Evolutionary conservation across 2,888 invertebrate species (phyloP), one percentile per base, ranked within the genome.

Genomic region (Caenorhabditis becei): DNA sequence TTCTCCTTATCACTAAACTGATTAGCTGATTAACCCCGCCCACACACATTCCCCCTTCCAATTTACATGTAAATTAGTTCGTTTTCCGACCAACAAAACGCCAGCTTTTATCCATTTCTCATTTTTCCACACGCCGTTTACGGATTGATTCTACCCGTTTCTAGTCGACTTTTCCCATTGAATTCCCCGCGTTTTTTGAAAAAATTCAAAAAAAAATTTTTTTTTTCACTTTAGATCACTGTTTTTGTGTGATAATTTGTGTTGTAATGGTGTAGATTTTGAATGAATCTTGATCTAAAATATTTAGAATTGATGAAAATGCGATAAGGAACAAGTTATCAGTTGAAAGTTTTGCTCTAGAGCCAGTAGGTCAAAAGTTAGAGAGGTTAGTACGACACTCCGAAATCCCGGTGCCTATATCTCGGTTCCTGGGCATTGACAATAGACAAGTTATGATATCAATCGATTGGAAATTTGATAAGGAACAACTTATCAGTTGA

Each of bases 141-240:
- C 47, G 47, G 47, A 47, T 47, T 7, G 14, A 10, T 18, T 47
- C 18, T 41, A 44, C 61, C 41, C 37, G 24, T 44, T 37, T 44
- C 61, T 41, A 47, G 61, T 61, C 47, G 7, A 18, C 47, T 14
- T 1, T 20, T 35, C 23, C n/a, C 35, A 35, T 24, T 11, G 37
- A 10, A 28, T 18, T 23, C 11, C 49, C 49, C 49, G 16, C 20
- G 11, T 23, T 20, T 20, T n/a, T 49, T 20, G 10, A 26, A 4
- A 10, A 5, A 14, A 16, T 56, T 10, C 32, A 32, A 4, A 32
- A 10, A 4, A 4, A n/a, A n/a, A 4, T 4, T 32, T 32, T 10
- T 32, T 41, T 14, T 41, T 2, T 41, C 58, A 41, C 58, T 41
- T 41, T 37, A 58, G 58, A 58, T 28, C 26, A 24, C 26, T 44